Base-by-base conservation (phyloP, 2,113 vertebrate genomes). In the Desmodus rotundus region DNA sequence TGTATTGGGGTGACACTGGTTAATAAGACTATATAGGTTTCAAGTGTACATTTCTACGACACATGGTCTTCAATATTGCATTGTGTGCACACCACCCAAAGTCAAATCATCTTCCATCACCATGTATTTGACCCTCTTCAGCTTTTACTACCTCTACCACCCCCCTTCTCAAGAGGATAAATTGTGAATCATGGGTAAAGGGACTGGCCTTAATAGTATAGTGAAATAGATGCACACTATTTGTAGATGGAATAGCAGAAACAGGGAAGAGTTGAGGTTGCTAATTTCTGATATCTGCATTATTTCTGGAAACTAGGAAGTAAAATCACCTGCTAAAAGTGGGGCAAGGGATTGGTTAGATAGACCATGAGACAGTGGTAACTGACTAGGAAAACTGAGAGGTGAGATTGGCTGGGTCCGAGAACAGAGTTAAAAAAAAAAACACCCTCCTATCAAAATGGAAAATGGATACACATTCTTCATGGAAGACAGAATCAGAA, bases 281-380 rank as follows among this genome's bases (percentile, higher is more conserved):
- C 19, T 78, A 31, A 61, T 77, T 93, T 90, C 73, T 76, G 38
- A 54, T 19, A 63, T 41, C 10, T 24, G 85, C 45, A 50, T 76
- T 77, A 70, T 86, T 92, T 89, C 89, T 96, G 61, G 38, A 83
- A 92, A 87, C 82, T 6, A 83, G 17, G 38, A 94, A 94, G 56
- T 93, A 90, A 82, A 74, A 82, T 50, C 4, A 47, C 43, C 33
- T 82, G 36, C 58, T 74, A 77, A 87, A 93, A 80, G 20, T 65
- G n/a, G 38, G 50, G 14, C 24, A 58, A 89, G 31, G 17, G 13
- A 31, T 10, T 77, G 8, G 68, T 17, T 36, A 80, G 28, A 36
- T 1, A 90, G 9, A 95, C 61, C 24, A 70, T 19, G 14, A 73
- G 22, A 81, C 87, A 87, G 41, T 65, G 47, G 56, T 47, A 89